Evolutionary conservation across 2,888 invertebrate species (phyloP), one percentile per base, ranked within the genome.

Genomic region (Leptinotarsa haldemani): DNA sequence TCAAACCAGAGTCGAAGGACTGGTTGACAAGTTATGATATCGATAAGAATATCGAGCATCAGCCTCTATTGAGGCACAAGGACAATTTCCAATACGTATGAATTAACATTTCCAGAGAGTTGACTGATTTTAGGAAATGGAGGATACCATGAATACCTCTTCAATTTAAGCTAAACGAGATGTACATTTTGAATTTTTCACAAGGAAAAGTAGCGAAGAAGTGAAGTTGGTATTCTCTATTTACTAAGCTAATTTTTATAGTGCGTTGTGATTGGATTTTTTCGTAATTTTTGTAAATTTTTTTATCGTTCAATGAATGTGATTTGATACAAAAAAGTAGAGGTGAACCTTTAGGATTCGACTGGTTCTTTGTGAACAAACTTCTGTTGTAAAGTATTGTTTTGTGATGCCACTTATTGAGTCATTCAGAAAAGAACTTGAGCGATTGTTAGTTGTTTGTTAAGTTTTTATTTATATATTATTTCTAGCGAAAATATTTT

Each of bases 61-160:
- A 92, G 83, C 93, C 93, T 72, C 86, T 93, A 78, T 86, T 93
- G 75, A 88, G 90, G 78, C 88, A 90, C 77, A 92, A 91, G 82
- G 92, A 92, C 77, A 92, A 92, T 84, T 93, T 91, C 88, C 93
- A 93, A 87, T 93, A 93, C 84, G 93, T 93, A 86, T 93, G 91
- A 86, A 73, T 58, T 58, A 70, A 69, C 66, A 63, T 66, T 72
- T 74, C 74, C 75, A 77, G 77, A 75, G 71, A 77, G 67, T 65
- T 64, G 78, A 78, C 78, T 79, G 79, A 78, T 68, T 72, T 71
- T 74, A 66, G 70, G 70, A 65, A 72, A 74, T 22, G 76, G 73
- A 71, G 47, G 65, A 73, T 40, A 61, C 40, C 61, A 61, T 40
- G 40, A 25, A 58, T 58, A 15, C 58, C n/a, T 52, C 52, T 52